Percentiles rank a stretch among this genome's conserved stretches.
Conservation (phyloP, 2,888 invertebrate genomes). For the Fragum fragum region DNA sequence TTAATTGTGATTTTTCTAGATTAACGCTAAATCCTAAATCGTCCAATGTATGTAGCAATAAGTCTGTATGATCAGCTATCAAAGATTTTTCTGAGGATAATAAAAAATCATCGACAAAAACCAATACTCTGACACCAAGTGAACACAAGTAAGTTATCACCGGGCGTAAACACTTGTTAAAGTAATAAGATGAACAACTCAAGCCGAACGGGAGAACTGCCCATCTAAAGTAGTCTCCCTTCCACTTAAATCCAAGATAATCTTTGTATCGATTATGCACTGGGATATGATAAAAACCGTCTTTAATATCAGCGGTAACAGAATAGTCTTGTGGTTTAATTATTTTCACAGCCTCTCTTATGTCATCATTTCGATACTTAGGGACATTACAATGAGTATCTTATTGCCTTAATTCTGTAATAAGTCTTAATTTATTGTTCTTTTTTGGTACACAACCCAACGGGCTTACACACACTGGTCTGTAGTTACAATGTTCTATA, state of each 20-base stretch:
- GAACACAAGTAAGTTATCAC: slow-evolving; percentile 12
- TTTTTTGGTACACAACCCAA: slow-evolving; percentile 12
- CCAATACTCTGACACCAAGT: slow-evolving; percentile 27
- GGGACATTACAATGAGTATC: slow-evolving; percentile 9
- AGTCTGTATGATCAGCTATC: too few relatives aligned
- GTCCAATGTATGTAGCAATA: too few relatives aligned
- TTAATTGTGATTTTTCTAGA: background rate
- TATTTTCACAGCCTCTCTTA: too few relatives aligned
- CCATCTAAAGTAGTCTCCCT: too few relatives aligned
- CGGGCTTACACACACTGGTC: slow-evolving; percentile 7
- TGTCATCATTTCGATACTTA: background rate
- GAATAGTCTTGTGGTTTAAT: too few relatives aligned
- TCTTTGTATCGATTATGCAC: too few relatives aligned
- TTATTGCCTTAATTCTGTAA: slow-evolving; percentile 3
- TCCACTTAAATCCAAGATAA: too few relatives aligned
- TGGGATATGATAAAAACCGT: too few relatives aligned
- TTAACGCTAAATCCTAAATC: slow-evolving; percentile 19
- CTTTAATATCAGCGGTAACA: slow-evolving; percentile 23
- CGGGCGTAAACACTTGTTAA: slow-evolving; percentile 18
- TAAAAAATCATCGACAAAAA: slow-evolving; percentile 38
- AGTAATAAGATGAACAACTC: slow-evolving; percentile 36
- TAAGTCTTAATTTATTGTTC: too few relatives aligned
- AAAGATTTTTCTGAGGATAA: too few relatives aligned
- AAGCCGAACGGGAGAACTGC: too few relatives aligned
- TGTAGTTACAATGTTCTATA: too few relatives aligned